Conservation (phyloP, 2,113 vertebrate species). For the Mastomys natalensis region DNA sequence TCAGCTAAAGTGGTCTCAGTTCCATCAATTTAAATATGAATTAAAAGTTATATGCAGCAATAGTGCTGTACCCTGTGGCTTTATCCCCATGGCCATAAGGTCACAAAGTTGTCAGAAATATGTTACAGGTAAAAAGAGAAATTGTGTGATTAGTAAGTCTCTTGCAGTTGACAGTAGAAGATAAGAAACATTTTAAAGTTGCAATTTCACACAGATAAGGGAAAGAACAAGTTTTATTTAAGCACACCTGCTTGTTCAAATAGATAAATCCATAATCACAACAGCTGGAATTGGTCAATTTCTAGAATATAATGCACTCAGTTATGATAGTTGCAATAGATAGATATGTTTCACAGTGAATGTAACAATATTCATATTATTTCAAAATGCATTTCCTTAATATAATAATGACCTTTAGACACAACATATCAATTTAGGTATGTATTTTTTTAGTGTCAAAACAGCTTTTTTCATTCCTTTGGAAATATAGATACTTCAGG, state of each 20-base stretch:
- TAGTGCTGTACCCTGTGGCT: conserved; percentile 68
- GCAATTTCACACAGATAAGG: background rate
- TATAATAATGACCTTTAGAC: conserved; percentile 60
- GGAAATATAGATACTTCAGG: conserved; percentile 84
- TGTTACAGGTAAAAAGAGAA: conserved; percentile 51
- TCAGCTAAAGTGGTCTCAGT: conserved; percentile 73
- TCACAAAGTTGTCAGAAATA: conserved; percentile 47
- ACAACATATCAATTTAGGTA: conserved; percentile 63
- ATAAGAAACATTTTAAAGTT: conserved; percentile 39
- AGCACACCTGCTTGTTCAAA: background rate
- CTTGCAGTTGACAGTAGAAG: background rate
- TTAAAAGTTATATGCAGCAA: conserved; percentile 49
- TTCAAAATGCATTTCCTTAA: conserved; percentile 38
- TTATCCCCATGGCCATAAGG: conserved; percentile 50
- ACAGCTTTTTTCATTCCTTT: conserved; percentile 77
- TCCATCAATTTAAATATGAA: conserved; percentile 76
- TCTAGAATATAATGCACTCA: background rate
- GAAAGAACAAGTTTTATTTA: conserved; percentile 15
- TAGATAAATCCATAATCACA: background rate
- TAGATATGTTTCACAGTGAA: conserved; percentile 43
- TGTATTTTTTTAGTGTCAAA: conserved; percentile 27
- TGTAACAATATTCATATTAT: background rate
- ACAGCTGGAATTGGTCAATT: background rate
- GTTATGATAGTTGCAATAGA: conserved; percentile 51
- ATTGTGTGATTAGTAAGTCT: conserved; percentile 52